phyloP scores from a whole-genome alignment of 2,888 invertebrate species.

The Loripinus fragilis region DNA sequence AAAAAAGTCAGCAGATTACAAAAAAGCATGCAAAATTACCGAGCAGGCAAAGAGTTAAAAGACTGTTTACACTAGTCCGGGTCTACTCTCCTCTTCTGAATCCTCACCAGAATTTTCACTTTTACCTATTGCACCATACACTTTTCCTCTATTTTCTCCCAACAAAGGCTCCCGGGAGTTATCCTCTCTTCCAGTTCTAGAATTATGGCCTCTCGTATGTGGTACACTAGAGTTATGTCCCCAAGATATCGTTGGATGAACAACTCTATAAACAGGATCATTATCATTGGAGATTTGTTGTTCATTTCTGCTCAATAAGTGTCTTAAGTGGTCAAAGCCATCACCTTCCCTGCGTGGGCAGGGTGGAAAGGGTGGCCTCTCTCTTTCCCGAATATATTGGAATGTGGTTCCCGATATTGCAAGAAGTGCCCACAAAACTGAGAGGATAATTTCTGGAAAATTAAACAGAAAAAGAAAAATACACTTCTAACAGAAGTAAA shows the following conservation, averaged over 20 bases:
- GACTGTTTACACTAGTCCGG: constrained; percentile 3
- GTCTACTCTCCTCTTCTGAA: background rate
- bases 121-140: background rate
- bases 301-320: background rate
- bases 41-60: too few species aligned
- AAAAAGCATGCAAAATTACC: too few species aligned
- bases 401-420: constrained; percentile 85
- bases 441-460: constrained; percentile 86
- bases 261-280: constrained; percentile 19
- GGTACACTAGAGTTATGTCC: background rate
- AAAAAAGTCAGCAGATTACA: too few species aligned
- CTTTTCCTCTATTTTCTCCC: background rate
- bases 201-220: background rate
- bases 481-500: too few species aligned
- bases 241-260: background rate
- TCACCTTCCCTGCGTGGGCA: constrained; percentile 76
- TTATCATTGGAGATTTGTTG: constrained; percentile 27
- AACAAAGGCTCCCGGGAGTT: constrained; percentile 2
- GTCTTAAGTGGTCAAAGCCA: constrained; percentile 33
- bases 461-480: constrained; percentile 19
- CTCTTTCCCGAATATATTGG: constrained; percentile 86
- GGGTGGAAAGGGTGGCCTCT: constrained; percentile 88
- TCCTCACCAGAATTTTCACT: background rate
- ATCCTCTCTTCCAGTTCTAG: background rate
- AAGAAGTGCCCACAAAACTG: constrained; percentile 86